Conservation (phyloP, 2,113 vertebrate species). For the Platysternon megacephalum region DNA sequence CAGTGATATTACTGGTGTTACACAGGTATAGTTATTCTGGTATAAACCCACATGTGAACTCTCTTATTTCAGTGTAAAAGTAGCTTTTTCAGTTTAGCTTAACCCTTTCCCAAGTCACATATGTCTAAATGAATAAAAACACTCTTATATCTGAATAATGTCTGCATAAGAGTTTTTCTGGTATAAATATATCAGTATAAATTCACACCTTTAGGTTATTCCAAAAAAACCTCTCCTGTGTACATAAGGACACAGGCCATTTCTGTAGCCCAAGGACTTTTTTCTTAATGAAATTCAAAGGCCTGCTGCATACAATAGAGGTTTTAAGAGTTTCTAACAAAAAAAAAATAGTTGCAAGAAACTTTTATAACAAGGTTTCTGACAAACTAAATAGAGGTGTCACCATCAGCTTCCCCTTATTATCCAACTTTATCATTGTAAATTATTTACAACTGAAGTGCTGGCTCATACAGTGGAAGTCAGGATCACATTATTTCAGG, state of each 20-base stretch:
- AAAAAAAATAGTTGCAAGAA: neutral
- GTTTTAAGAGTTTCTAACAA: neutral
- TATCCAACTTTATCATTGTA: neutral
- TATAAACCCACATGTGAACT: neutral
- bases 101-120: neutral
- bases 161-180: neutral
- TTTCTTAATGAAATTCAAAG: neutral
- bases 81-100: neutral
- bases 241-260: neutral
- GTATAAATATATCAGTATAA: neutral
- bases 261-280: neutral
- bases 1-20: neutral
- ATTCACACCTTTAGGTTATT: neutral
- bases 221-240: neutral
- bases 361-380: neutral
- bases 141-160: neutral
- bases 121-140: neutral
- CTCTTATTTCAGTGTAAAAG: neutral
- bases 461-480: neutral
- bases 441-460: neutral
- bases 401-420: neutral
- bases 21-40: neutral
- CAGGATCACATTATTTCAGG: neutral
- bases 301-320: neutral
- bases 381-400: neutral